These are phyloP conservation scores for Epinotia ramella DNA, from an alignment of 2,888 invertebrate genomes.

Conservation along the genomic window DNA sequence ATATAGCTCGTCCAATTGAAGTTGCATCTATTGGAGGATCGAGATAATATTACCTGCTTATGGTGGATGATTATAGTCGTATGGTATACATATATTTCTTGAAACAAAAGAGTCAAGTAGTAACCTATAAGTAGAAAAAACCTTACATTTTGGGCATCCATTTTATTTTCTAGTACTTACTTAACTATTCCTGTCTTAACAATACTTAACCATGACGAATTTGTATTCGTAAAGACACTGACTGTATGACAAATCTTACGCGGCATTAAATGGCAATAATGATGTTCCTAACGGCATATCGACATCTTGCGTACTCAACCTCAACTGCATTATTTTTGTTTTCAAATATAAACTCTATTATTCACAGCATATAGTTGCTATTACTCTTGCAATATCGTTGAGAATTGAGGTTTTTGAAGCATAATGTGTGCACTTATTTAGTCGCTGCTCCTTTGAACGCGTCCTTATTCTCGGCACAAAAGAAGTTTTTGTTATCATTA, in stretches of 20 bases:
- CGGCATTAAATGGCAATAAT: conserved; percentile 24
- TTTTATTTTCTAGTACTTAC: not conserved
- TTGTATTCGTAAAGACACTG: not conserved
- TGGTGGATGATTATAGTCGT: too few species aligned
- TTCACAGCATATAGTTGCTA: not conserved
- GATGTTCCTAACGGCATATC: conserved; percentile 29
- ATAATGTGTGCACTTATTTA: not conserved
- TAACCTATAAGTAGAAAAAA: not conserved
- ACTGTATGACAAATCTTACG: not conserved
- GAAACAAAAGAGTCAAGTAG: too few species aligned
- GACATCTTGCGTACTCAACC: not conserved
- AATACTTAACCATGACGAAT: not conserved
- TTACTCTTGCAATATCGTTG: not conserved
- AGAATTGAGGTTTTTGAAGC: not conserved
- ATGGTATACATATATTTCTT: too few species aligned
- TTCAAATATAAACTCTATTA: not conserved
- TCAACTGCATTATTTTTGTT: not conserved
- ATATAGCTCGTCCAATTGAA: too few species aligned
- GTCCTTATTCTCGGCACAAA: conserved; percentile 33
- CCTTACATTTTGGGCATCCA: not conserved
- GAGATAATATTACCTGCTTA: too few species aligned
- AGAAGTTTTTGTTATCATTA: conserved; percentile 43
- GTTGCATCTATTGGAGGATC: too few species aligned
- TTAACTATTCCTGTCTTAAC: not conserved
- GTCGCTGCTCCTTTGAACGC: conserved; percentile 19